Evolutionary conservation across 2,797 vertebrate genomes (phyloP).

Genomic region (Taenioides sp.): DNA sequence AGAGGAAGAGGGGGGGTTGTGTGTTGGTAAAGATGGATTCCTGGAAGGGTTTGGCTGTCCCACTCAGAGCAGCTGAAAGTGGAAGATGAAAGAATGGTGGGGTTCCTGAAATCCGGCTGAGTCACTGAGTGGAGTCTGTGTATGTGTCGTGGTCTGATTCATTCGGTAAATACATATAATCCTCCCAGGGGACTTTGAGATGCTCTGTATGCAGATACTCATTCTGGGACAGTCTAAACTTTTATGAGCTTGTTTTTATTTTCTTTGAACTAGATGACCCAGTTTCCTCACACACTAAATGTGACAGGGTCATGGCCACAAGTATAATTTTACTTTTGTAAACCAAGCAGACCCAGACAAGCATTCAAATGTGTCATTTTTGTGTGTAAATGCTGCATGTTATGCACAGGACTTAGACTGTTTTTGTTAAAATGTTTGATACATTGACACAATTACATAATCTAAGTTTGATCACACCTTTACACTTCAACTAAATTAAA

Average conservation of each 20-base stretch:
- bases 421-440: background rate
- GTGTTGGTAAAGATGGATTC: constrained; percentile 54
- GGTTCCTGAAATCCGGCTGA: constrained; percentile 51
- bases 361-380: background rate
- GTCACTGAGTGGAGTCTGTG: constrained; percentile 53
- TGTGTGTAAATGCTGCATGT: no score
- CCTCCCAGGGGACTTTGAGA: constrained; percentile 11
- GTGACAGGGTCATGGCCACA: constrained; percentile 2
- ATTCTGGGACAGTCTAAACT: background rate
- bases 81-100: constrained; percentile 31
- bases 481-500: background rate
- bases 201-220: background rate
- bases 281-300: constrained; percentile 1
- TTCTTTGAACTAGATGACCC: background rate
- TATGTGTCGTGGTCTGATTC: constrained; percentile 48
- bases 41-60: constrained; percentile 44
- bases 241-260: background rate
- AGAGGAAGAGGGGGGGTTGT: constrained; percentile 65
- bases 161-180: constrained; percentile 22
- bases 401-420: no score
- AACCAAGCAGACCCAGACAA: background rate
- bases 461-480: background rate
- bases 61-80: constrained; percentile 41
- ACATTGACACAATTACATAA: background rate
- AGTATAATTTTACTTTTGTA: constrained; percentile 1